Percentiles rank a stretch among this genome's conserved stretches.
Conservation (phyloP, 1,140 invertebrate species). For the Contarinia nasturtii region DNA sequence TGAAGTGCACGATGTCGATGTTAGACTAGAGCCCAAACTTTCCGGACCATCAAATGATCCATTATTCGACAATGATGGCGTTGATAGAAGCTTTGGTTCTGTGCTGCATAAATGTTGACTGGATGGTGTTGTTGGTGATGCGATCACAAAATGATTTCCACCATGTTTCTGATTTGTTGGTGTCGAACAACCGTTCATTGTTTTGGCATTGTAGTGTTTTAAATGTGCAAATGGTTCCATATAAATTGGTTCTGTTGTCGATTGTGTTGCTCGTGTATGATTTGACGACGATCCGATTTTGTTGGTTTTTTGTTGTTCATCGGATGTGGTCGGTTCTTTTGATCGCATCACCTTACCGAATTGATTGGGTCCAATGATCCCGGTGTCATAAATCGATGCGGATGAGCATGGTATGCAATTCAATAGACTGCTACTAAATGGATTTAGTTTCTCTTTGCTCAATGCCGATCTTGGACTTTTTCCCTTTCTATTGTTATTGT, state of each 20-base stretch:
- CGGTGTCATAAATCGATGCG: not conserved
- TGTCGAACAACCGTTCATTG: not conserved
- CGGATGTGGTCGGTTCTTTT: not conserved
- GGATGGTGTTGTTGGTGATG: not conserved
- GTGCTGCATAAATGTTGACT: not conserved
- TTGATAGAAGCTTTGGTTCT: not conserved
- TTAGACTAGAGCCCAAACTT: not conserved
- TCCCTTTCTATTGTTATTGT: too few relatives aligned
- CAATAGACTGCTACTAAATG: too few relatives aligned
- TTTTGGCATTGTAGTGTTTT: not conserved
- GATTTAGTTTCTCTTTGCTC: too few relatives aligned
- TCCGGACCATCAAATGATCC: not conserved
- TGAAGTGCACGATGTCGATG: too few relatives aligned
- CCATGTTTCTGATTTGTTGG: not conserved
- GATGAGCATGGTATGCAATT: not conserved
- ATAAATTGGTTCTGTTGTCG: constrained; percentile 4
- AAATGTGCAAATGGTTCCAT: constrained; percentile 7
- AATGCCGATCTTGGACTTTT: too few relatives aligned
- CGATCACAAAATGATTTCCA: not conserved
- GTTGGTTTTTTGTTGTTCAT: not conserved
- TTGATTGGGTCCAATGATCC: not conserved
- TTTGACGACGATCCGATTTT: not conserved
- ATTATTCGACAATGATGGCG: not conserved
- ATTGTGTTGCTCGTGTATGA: not conserved
- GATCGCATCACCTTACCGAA: not conserved